A percentile compares a stretch with the other conserved stretches of the same genome.
Evolutionary conservation across 2,113 vertebrate species (phyloP).

Genomic region (Ammodytes dubius): DNA sequence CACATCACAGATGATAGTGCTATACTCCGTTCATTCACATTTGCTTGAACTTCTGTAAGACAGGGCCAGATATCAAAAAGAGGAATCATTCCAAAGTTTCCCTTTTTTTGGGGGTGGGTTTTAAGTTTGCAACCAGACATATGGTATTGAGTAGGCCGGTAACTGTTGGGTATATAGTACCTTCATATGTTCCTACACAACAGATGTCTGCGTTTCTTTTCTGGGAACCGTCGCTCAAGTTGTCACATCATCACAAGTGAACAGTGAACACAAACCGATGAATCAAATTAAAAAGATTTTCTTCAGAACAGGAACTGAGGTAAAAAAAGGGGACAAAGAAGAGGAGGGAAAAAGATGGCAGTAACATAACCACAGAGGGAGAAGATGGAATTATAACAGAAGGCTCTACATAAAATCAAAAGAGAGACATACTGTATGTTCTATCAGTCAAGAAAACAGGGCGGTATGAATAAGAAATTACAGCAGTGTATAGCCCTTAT

Average conservation of each 20-base stretch:
- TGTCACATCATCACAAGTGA: slow-evolving; percentile 31
- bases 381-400: slow-evolving; percentile 13
- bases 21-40: slow-evolving; percentile 59
- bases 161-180: slow-evolving; percentile 13
- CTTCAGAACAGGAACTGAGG: slow-evolving; percentile 3
- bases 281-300: slow-evolving; percentile 42
- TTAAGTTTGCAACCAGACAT: slow-evolving; percentile 42
- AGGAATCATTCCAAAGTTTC: slow-evolving; percentile 36
- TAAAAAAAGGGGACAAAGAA: slow-evolving; percentile 29
- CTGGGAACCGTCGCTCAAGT: slow-evolving; percentile 41
- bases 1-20: slow-evolving; percentile 66
- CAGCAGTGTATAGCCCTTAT: neutral
- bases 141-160: slow-evolving; percentile 34
- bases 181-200: slow-evolving; percentile 44
- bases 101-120: slow-evolving; percentile 7
- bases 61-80: slow-evolving; percentile 61
- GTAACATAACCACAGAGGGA: slow-evolving; percentile 18
- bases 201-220: slow-evolving; percentile 43
- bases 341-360: neutral
- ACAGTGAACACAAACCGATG: slow-evolving; percentile 39
- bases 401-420: slow-evolving; percentile 16
- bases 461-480: neutral
- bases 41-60: slow-evolving; percentile 68
- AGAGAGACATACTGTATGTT: neutral
- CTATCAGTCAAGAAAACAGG: neutral